A percentile compares a stretch with the other conserved stretches of the same genome.
phyloP scores from a whole-genome alignment of 2,888 invertebrate species.

The Perdita meconis region DNA sequence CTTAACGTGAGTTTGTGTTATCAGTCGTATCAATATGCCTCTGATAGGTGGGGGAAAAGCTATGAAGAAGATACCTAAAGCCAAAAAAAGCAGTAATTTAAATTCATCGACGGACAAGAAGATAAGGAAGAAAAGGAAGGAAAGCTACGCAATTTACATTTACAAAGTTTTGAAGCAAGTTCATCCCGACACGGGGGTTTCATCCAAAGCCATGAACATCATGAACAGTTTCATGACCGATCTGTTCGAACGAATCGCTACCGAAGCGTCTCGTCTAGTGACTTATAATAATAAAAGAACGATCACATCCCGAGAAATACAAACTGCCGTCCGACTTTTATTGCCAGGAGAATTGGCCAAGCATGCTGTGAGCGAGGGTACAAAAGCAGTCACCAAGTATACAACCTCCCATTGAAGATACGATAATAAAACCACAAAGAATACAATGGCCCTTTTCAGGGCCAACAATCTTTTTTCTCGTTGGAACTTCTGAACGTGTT shows the following conservation, averaged over 20 bases:
- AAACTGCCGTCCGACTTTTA: conserved; percentile 88
- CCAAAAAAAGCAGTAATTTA: conserved; percentile 85
- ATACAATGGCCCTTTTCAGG: conserved; percentile 49
- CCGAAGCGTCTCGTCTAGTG: conserved; percentile 87
- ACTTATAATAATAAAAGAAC: conserved; percentile 88
- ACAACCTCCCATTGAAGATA: too few relatives aligned
- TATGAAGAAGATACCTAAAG: conserved; percentile 85
- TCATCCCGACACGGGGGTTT: conserved; percentile 88
- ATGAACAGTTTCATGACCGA: conserved; percentile 92
- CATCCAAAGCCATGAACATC: conserved; percentile 89
- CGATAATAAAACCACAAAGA: conserved; percentile 50
- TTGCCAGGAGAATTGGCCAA: conserved; percentile 90
- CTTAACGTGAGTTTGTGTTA: not conserved
- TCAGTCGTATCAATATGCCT: conserved; percentile 60
- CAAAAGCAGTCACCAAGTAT: conserved; percentile 87
- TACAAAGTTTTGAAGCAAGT: conserved; percentile 88
- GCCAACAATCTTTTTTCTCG: conserved; percentile 11
- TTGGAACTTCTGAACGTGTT: conserved; percentile 2
- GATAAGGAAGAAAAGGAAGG: conserved; percentile 86
- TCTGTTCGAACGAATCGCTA: conserved; percentile 89
- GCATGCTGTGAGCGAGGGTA: conserved; percentile 89
- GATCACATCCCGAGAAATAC: conserved; percentile 88
- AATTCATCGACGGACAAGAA: conserved; percentile 85
- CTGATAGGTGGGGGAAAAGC: conserved; percentile 78
- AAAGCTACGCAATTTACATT: conserved; percentile 86